phyloP scores from a whole-genome alignment of 1,140 invertebrate genomes.

The Nasonia giraulti region DNA sequence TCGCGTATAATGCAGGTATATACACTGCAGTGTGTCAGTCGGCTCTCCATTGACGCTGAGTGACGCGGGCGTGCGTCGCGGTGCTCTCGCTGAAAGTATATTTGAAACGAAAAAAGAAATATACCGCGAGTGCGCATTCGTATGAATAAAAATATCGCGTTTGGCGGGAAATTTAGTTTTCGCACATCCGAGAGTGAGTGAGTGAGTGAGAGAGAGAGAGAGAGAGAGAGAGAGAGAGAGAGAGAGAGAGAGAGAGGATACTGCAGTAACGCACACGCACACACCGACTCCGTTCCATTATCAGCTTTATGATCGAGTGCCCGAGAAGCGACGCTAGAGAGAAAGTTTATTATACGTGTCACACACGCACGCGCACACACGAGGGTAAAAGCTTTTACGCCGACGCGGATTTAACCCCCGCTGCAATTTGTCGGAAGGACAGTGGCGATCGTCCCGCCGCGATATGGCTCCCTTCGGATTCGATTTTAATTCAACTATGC shows the following conservation, averaged over 20 bases:
- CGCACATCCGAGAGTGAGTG: background rate
- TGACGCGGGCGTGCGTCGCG: too few species aligned
- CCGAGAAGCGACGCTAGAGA: background rate
- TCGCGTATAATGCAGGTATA: too few species aligned
- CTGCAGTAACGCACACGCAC: background rate
- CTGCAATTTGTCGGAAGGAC: constrained; percentile 39
- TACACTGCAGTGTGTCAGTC: too few species aligned
- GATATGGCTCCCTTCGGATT: constrained; percentile 44
- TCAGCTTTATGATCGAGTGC: constrained; percentile 41
- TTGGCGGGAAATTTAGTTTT: background rate
- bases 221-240: background rate
- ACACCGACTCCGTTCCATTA: constrained; percentile 20
- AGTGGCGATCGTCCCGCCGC: constrained; percentile 32
- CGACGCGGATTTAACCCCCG: background rate
- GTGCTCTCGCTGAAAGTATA: too few species aligned
- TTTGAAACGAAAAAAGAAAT: background rate
- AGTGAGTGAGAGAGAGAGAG: background rate
- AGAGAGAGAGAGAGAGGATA: background rate
- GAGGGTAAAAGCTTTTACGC: constrained; percentile 37
- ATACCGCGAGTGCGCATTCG: background rate
- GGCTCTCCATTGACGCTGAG: too few species aligned
- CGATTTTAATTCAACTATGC: constrained; percentile 37
- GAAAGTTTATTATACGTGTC: constrained; percentile 24
- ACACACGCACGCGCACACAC: background rate
- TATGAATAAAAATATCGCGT: constrained; percentile 7